Conservation (phyloP, 2,888 invertebrate genomes). For the Aspidiotus rigidus region DNA sequence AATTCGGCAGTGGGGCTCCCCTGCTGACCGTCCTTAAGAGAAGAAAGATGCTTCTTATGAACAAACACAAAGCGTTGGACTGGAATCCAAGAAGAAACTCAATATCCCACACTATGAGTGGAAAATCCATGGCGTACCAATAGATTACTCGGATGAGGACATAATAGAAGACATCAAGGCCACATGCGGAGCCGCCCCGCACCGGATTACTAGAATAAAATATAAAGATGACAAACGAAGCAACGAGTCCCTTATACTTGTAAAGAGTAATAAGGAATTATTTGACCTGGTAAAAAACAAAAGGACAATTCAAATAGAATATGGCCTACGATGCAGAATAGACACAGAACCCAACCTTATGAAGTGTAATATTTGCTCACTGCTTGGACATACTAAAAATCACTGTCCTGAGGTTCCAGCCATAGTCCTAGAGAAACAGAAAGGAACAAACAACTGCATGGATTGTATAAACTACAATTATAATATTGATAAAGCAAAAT, state of each 20-base stretch:
- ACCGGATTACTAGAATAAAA: neutral
- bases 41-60: neutral
- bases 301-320: neutral
- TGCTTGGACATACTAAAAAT: neutral
- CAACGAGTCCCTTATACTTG: neutral
- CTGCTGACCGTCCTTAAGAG: neutral
- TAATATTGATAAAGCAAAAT: neutral
- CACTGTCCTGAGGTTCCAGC: neutral
- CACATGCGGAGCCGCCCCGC: neutral
- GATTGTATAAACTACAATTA: neutral
- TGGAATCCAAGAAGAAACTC: neutral
- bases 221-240: neutral
- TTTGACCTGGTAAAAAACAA: neutral
- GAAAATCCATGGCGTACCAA: neutral
- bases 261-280: neutral
- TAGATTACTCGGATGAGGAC: neutral
- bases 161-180: neutral
- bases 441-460: neutral
- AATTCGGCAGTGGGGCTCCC: neutral
- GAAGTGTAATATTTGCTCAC: neutral
- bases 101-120: neutral
- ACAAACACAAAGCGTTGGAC: too few relatives aligned
- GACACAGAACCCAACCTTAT: constrained; percentile 1
- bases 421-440: neutral
- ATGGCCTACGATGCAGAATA: neutral